Conservation (phyloP, 2,888 invertebrate genomes). For the Plemyria rubiginata region DNA sequence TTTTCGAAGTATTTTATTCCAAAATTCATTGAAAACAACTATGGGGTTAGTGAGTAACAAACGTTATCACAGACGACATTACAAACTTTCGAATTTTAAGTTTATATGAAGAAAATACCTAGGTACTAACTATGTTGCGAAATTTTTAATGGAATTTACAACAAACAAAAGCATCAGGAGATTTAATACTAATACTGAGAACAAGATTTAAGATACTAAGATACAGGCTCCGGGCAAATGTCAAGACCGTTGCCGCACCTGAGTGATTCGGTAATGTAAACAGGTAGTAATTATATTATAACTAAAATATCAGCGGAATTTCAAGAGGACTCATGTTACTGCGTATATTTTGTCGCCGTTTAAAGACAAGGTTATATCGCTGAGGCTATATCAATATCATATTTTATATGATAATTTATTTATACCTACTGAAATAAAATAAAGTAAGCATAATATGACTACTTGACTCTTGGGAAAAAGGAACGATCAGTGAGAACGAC, state of each 20-base stretch:
- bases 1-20: no score
- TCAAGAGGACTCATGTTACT: slow-evolving; percentile 6
- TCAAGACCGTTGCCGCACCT: slow-evolving; percentile 55
- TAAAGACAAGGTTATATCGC: slow-evolving; percentile 2
- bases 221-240: slow-evolving; percentile 50
- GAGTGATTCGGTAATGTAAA: slow-evolving; percentile 38
- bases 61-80: no score
- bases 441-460: no score
- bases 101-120: neutral
- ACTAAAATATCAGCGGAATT: slow-evolving; percentile 19
- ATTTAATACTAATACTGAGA: slow-evolving; percentile 36
- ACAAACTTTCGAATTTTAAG: no score
- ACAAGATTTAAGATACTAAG: slow-evolving; percentile 46
- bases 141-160: slow-evolving; percentile 40
- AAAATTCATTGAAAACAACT: no score
- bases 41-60: no score
- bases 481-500: no score
- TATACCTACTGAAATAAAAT: neutral
- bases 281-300: slow-evolving; percentile 36
- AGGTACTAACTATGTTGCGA: slow-evolving; percentile 19
- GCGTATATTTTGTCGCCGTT: neutral
- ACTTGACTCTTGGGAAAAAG: no score
- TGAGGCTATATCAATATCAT: neutral
- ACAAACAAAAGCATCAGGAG: slow-evolving; percentile 31
- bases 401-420: neutral